These are phyloP conservation scores for Varanus salvator DNA, from an alignment of 2,113 vertebrate species.

Conservation along the genomic window DNA sequence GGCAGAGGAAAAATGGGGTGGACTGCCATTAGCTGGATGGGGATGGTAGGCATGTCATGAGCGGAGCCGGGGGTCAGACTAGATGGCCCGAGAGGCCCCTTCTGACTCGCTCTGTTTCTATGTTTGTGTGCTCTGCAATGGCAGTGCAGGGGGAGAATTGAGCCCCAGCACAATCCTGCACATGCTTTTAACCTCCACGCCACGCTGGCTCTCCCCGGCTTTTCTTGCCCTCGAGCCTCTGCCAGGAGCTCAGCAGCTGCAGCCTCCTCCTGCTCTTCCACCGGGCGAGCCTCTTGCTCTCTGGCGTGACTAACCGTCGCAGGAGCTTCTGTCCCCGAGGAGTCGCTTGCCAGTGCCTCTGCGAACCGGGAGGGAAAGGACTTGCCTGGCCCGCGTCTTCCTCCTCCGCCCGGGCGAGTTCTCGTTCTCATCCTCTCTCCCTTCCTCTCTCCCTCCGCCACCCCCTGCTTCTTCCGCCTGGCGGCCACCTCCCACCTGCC, in stretches of 20 bases:
- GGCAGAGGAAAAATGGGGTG: too few species aligned
- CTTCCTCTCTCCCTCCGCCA: not conserved
- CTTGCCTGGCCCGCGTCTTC: constrained; percentile 51
- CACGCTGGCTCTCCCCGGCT: too few species aligned
- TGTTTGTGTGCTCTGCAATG: too few species aligned
- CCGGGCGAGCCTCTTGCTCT: not conserved
- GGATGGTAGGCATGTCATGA: too few species aligned
- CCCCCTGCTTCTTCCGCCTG: not conserved
- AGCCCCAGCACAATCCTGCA: too few species aligned
- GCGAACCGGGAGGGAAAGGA: not conserved
- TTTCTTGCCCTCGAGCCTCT: not conserved
- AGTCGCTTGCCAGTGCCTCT: not conserved
- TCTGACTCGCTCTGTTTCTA: too few species aligned
- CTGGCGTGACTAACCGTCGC: not conserved
- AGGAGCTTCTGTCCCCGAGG: not conserved
- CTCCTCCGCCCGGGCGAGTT: constrained; percentile 9
- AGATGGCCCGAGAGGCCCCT: too few species aligned
- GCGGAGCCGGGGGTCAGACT: too few species aligned
- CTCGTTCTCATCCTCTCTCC: constrained; percentile 9
- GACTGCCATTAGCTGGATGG: too few species aligned
- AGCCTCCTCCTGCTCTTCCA: not conserved
- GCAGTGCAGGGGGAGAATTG: too few species aligned
- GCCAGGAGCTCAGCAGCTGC: too few species aligned
- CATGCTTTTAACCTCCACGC: too few species aligned
- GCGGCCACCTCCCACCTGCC: not conserved